phyloP scores from a whole-genome alignment of 2,113 vertebrate species.

The Epinephelus lanceolatus region DNA sequence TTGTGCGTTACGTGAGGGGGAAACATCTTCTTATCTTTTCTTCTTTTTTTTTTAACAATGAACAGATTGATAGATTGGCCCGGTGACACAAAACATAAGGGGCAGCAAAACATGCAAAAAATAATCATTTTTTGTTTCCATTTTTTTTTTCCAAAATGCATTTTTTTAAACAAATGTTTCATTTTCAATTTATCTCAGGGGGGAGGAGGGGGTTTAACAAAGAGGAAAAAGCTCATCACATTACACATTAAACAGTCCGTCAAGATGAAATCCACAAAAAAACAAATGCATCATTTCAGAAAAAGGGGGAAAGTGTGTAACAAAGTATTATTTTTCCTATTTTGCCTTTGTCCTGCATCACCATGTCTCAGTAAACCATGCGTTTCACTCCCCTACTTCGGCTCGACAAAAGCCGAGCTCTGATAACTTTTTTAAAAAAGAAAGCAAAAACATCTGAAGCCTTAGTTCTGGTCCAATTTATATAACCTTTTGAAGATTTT shows the following conservation, averaged over 20 bases:
- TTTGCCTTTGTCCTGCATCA: constrained; percentile 47
- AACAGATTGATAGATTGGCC: constrained; percentile 58
- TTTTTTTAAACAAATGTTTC: constrained; percentile 56
- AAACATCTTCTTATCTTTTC: constrained; percentile 1
- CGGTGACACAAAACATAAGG: constrained; percentile 64
- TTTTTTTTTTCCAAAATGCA: constrained; percentile 57
- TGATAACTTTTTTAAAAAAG: constrained; percentile 32
- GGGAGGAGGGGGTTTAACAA: constrained; percentile 8
- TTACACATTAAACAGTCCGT: constrained; percentile 65
- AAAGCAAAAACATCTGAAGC: constrained; percentile 58
- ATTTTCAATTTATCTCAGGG: constrained; percentile 49
- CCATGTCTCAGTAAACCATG: constrained; percentile 63
- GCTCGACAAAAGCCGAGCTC: constrained; percentile 49
- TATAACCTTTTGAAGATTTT: constrained; percentile 83
- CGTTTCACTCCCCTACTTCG: constrained; percentile 60
- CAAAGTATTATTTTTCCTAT: constrained; percentile 67
- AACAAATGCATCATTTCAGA: constrained; percentile 59
- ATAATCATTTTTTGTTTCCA: constrained; percentile 18
- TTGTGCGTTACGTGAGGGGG: constrained; percentile 48
- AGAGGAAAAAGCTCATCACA: constrained; percentile 43
- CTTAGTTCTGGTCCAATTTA: constrained; percentile 73
- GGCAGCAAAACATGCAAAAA: constrained; percentile 76
- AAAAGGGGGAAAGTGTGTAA: constrained; percentile 55
- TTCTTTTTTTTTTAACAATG: constrained; percentile 34
- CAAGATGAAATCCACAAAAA: constrained; percentile 63